These are phyloP conservation scores for Heliconius sara DNA, from an alignment of 2,888 invertebrate genomes.

Conservation along the genomic window DNA sequence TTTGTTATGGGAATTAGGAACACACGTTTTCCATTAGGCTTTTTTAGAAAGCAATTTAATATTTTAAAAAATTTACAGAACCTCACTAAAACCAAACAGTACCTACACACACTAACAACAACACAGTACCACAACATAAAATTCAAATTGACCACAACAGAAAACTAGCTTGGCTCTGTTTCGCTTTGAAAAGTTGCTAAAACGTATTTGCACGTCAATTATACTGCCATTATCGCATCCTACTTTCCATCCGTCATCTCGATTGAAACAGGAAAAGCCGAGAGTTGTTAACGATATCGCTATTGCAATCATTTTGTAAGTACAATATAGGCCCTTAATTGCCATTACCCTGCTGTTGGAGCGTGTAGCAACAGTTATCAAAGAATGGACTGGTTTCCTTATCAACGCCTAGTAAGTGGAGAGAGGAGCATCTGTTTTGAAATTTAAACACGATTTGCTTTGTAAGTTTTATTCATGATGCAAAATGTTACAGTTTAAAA, in stretches of 20 bases:
- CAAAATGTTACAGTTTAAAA: no score
- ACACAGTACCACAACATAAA: background rate
- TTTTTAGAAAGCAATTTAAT: slow-evolving; percentile 13
- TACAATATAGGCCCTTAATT: slow-evolving; percentile 45
- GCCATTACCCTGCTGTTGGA: slow-evolving; percentile 36
- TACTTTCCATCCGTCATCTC: slow-evolving; percentile 62
- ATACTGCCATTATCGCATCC: slow-evolving; percentile 62
- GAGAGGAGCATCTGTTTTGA: slow-evolving; percentile 11
- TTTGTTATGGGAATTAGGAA: background rate
- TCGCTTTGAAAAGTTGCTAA: slow-evolving; percentile 66
- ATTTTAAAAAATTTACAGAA: slow-evolving; percentile 4
- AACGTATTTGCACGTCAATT: slow-evolving; percentile 66
- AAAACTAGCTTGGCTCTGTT: slow-evolving; percentile 46
- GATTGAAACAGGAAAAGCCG: slow-evolving; percentile 39
- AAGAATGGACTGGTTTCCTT: slow-evolving; percentile 41
- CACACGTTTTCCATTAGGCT: background rate
- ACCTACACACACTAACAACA: background rate
- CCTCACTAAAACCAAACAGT: slow-evolving; percentile 6
- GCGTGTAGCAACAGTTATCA: slow-evolving; percentile 41
- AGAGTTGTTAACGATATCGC: slow-evolving; percentile 44
- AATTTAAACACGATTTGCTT: slow-evolving; percentile 7
- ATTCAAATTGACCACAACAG: slow-evolving; percentile 46
- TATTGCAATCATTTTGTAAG: slow-evolving; percentile 45
- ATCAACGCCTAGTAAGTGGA: slow-evolving; percentile 29
- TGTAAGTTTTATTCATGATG: background rate